Evolutionary conservation across 1,140 invertebrate genomes (phyloP).

Genomic region (Chionoecetes opilio): DNA sequence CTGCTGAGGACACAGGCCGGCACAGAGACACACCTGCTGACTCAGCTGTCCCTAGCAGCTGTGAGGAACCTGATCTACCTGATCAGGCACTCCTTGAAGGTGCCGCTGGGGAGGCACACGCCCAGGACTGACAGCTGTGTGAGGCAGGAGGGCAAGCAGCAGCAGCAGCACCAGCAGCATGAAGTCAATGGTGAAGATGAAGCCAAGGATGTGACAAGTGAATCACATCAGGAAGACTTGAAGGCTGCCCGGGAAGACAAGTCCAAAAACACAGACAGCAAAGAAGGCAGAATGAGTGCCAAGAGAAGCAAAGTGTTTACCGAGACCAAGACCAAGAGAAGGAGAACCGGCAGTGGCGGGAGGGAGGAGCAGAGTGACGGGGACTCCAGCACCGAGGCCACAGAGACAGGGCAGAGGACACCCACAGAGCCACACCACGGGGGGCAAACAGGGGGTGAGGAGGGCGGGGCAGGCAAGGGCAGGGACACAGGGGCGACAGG

Average conservation of each 20-base stretch:
- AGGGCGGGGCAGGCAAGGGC: neutral
- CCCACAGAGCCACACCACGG: neutral
- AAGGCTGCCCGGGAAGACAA: neutral
- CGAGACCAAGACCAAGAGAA: too few species aligned
- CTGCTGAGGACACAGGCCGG: conserved; percentile 69
- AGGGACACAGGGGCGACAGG: neutral
- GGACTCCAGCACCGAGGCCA: neutral
- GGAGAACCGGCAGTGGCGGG: neutral
- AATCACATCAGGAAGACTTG: neutral
- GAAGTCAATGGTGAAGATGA: neutral
- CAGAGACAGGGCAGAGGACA: neutral
- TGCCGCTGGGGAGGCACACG: conserved; percentile 57
- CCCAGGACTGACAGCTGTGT: neutral
- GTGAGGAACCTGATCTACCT: conserved; percentile 80
- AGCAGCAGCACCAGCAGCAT: neutral
- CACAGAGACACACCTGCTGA: conserved; percentile 53
- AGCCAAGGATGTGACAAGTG: neutral
- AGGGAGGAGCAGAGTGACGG: neutral
- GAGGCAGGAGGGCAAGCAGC: neutral
- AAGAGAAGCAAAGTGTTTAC: neutral
- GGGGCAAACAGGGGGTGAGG: neutral
- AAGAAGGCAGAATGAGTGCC: neutral
- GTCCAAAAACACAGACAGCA: neutral
- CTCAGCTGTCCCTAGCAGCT: conserved; percentile 71
- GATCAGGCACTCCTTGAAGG: conserved; percentile 74